Conservation (phyloP, 2,113 vertebrate species). For the Nothocercus julius region DNA sequence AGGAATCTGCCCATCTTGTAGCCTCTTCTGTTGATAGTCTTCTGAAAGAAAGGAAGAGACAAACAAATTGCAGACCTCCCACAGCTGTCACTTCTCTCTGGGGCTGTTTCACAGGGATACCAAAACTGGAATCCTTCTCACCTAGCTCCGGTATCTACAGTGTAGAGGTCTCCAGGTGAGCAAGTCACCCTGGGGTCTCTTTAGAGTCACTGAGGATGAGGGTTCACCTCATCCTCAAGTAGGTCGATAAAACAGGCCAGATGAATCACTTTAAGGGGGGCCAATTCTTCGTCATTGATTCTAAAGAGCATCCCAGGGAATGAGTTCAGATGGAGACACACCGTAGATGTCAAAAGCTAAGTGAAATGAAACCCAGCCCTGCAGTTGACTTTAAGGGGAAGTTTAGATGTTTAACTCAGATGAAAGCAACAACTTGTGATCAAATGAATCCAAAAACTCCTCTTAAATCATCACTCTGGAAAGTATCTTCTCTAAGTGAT, state of each 20-base stretch:
- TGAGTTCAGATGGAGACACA: conserved; percentile 6
- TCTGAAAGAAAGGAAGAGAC: conserved; percentile 60
- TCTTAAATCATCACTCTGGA: background rate
- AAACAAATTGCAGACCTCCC: conserved; percentile 11
- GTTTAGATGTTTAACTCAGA: background rate
- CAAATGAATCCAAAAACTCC: background rate
- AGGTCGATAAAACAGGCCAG: background rate
- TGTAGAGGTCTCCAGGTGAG: background rate
- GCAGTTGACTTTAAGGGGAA: background rate
- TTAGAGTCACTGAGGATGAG: background rate
- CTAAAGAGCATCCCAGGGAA: background rate
- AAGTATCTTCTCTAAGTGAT: background rate
- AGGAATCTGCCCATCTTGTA: conserved; percentile 84
- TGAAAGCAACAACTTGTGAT: background rate
- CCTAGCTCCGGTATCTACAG: background rate
- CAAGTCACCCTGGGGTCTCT: background rate
- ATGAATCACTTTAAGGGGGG: background rate
- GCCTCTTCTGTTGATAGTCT: conserved; percentile 84
- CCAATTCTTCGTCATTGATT: background rate
- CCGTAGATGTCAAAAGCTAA: conserved; percentile 13
- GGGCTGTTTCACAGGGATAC: background rate
- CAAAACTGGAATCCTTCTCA: background rate
- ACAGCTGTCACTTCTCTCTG: background rate
- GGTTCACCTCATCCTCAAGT: background rate
- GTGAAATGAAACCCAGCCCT: background rate